Evolutionary conservation across 2,113 vertebrate genomes (phyloP).

Genomic region (Leucopsar rothschildi): DNA sequence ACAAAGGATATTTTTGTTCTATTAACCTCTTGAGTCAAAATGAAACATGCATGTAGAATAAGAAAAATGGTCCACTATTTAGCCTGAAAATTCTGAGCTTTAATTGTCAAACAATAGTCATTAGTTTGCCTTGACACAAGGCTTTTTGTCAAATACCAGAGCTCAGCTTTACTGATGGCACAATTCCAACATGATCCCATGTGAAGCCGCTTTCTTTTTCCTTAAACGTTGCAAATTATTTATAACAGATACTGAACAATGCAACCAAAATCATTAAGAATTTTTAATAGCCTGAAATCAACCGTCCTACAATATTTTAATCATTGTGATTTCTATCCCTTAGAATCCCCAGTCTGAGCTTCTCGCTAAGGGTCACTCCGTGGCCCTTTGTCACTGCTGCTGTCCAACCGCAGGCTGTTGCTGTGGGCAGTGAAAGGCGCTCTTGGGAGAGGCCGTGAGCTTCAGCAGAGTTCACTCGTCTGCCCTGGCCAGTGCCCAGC

Average conservation of each 20-base stretch:
- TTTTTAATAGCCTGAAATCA: neutral
- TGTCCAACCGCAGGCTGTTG: neutral
- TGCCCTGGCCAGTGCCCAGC: neutral
- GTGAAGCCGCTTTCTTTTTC: neutral
- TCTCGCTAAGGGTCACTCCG: neutral
- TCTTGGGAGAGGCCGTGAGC: neutral
- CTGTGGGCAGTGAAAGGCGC: neutral
- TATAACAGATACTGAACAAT: neutral
- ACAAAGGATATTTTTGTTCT: neutral
- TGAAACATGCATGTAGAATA: neutral
- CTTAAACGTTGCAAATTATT: neutral
- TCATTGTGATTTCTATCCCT: neutral
- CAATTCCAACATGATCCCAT: neutral
- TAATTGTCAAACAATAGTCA: conserved; percentile 43
- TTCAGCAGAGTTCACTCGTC: neutral
- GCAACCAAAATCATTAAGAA: neutral
- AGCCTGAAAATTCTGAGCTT: conserved; percentile 12
- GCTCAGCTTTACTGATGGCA: neutral
- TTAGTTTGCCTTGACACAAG: conserved; percentile 13
- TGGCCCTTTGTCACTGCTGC: neutral
- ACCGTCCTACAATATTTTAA: neutral
- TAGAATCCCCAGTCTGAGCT: neutral
- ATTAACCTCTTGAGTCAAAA: neutral
- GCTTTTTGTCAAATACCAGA: conserved; percentile 23
- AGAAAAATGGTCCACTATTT: neutral